A percentile compares a stretch with the other conserved stretches of the same genome.
Conservation (phyloP, 2,113 vertebrate species). For the Petrocephalus zakoni region DNA sequence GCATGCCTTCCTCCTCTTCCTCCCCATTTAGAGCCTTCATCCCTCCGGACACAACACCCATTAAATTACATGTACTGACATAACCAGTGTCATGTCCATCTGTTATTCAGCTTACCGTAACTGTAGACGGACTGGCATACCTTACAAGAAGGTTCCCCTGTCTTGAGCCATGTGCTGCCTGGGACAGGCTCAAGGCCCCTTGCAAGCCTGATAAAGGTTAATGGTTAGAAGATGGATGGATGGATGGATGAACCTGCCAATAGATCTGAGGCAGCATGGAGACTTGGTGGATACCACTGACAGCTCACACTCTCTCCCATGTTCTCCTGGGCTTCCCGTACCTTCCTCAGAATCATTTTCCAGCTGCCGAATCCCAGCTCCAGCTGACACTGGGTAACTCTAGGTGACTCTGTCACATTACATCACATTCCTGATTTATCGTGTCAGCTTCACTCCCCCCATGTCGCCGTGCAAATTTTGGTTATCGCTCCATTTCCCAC, state of each 20-base stretch:
- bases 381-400: neutral
- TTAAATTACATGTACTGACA: too few species aligned
- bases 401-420: neutral
- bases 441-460: neutral
- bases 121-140: neutral
- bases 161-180: neutral
- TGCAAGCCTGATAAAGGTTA: neutral
- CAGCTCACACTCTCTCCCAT: neutral
- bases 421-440: neutral
- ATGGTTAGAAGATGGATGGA: neutral
- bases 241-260: neutral
- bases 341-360: neutral
- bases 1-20: too few species aligned
- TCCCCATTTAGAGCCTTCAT: too few species aligned
- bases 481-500: neutral
- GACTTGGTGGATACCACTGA: neutral
- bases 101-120: neutral
- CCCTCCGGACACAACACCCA: too few species aligned
- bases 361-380: neutral
- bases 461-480: neutral
- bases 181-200: neutral
- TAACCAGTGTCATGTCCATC: too few species aligned
- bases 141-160: neutral
- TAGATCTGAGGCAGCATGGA: neutral
- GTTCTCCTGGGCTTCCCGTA: neutral